These are phyloP conservation scores for Actinia tenebrosa DNA, from an alignment of 64 coral and sea anemone genomes.

Conservation along the genomic window DNA sequence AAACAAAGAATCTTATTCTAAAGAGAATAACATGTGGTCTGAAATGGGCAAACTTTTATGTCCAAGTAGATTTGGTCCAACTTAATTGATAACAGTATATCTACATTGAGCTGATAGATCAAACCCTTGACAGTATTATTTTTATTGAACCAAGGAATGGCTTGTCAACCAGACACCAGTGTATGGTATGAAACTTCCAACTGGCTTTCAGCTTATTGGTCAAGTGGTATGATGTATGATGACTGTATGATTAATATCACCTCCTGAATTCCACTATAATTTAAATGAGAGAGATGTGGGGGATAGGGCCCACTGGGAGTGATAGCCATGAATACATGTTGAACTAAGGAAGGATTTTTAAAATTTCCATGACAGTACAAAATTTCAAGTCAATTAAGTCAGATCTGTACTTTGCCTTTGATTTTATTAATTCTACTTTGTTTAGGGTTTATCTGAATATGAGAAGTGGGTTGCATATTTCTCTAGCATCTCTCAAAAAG, in stretches of 20 bases:
- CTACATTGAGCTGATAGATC: not conserved
- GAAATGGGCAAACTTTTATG: too few relatives aligned
- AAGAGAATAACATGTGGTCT: too few relatives aligned
- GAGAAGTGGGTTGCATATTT: constrained; percentile 45
- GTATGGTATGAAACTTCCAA: constrained; percentile 40
- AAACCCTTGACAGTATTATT: not conserved
- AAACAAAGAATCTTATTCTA: too few relatives aligned
- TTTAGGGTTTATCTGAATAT: constrained; percentile 39
- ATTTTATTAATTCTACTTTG: not conserved
- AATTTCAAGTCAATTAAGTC: too few relatives aligned
- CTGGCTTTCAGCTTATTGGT: constrained; percentile 40
- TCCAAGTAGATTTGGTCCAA: too few relatives aligned
- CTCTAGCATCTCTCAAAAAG: not conserved
- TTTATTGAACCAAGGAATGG: constrained; percentile 7
- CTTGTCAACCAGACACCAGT: constrained; percentile 43
- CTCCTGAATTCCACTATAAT: too few relatives aligned
- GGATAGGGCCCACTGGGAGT: too few relatives aligned
- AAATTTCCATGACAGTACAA: too few relatives aligned
- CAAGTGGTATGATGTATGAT: constrained; percentile 22
- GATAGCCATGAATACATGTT: too few relatives aligned
- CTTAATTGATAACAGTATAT: not conserved
- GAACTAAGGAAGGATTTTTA: too few relatives aligned
- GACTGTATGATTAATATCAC: too few relatives aligned
- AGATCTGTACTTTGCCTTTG: not conserved
- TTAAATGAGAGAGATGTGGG: too few relatives aligned